These are phyloP conservation scores for Ruditapes philippinarum DNA, from an alignment of 1,140 invertebrate genomes.

Conservation along the genomic window DNA sequence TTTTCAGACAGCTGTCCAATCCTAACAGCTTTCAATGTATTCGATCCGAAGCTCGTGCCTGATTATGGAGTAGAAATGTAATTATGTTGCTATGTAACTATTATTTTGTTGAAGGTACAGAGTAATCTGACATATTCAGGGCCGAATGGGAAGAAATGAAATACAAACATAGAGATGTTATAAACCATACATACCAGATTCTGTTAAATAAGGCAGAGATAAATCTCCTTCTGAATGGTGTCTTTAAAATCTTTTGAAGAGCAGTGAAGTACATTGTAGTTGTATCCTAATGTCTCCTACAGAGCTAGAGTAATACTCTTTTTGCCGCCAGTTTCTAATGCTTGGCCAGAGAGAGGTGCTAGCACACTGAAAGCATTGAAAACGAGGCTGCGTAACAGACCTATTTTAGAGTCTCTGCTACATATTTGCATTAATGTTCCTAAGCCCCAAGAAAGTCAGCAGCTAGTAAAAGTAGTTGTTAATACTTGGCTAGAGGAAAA, in stretches of 20 bases:
- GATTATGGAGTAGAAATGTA: not conserved
- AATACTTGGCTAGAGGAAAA: conserved; percentile 1
- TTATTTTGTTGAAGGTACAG: not conserved
- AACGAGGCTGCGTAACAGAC: not conserved
- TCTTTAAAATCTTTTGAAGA: not conserved
- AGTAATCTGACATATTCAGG: conserved; percentile 1
- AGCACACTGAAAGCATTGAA: conserved; percentile 28
- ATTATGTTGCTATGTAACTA: not conserved
- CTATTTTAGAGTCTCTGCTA: conserved; percentile 7
- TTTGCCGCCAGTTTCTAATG: conserved; percentile 22
- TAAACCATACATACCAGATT: conserved; percentile 5
- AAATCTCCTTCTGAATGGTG: not conserved
- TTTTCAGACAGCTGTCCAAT: not conserved
- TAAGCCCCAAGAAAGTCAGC: not conserved
- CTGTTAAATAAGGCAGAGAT: not conserved
- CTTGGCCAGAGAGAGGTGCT: conserved; percentile 30
- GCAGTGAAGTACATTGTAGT: not conserved
- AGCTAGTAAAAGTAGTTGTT: not conserved
- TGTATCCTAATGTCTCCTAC: not conserved
- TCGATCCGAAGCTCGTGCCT: not conserved
- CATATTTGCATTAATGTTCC: conserved; percentile 25
- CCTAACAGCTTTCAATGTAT: not conserved
- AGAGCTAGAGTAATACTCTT: not conserved
- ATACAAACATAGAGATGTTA: conserved; percentile 23
- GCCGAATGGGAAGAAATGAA: conserved; percentile 36